phyloP scores from a whole-genome alignment of 2,113 vertebrate species.

The Nerophis ophidion region DNA sequence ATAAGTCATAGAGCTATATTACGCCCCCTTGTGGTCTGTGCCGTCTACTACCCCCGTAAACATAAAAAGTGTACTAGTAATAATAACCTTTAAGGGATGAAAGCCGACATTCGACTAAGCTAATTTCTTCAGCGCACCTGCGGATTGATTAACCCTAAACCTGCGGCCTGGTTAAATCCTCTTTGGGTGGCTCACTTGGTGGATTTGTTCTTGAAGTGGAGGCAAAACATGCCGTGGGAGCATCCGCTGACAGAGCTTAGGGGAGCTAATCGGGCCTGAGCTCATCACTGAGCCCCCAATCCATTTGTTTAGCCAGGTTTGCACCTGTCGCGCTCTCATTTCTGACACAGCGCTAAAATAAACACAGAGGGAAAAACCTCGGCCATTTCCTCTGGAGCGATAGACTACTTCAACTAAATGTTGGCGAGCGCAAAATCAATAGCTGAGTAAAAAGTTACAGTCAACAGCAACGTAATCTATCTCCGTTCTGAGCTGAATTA shows the following conservation, averaged over 20 bases:
- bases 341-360: no score
- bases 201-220: constrained; percentile 49
- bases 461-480: no score
- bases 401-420: background rate
- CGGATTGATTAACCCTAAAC: constrained; percentile 56
- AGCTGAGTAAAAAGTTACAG: no score
- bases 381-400: no score
- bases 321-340: constrained; percentile 44
- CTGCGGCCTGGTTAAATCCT: constrained; percentile 39
- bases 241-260: constrained; percentile 50
- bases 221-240: constrained; percentile 25
- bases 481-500: no score
- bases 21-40: no score
- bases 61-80: no score
- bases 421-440: background rate
- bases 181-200: constrained; percentile 41
- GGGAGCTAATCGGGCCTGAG: constrained; percentile 62
- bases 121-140: constrained; percentile 48
- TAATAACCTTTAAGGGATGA: no score
- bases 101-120: constrained; percentile 3
- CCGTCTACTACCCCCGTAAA: no score
- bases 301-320: constrained; percentile 54
- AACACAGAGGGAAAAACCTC: no score
- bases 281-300: constrained; percentile 46
- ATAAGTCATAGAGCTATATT: no score